A percentile compares a stretch with the other conserved stretches of the same genome.
These are phyloP conservation scores for Falco novaeseelandiae DNA, from an alignment of 2,797 vertebrate genomes.

Conservation along the genomic window DNA sequence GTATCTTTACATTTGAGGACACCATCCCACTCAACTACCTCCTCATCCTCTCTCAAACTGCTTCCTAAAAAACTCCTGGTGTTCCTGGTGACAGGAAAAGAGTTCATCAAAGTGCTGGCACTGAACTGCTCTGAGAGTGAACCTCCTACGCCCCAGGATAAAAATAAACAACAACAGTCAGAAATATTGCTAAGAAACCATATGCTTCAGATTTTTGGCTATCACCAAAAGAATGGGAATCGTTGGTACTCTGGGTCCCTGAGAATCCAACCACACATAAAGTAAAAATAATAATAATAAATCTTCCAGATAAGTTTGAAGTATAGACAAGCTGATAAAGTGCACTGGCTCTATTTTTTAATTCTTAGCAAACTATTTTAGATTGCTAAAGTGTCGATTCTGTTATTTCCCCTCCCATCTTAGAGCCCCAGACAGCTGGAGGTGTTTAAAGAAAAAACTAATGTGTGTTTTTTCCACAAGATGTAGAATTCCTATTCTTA, in stretches of 20 bases:
- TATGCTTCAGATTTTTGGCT: slow-evolving; percentile 36
- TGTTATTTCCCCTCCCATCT: slow-evolving; percentile 37
- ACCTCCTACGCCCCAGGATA: slow-evolving; percentile 26
- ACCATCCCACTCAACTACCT: slow-evolving; percentile 52
- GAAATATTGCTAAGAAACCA: neutral
- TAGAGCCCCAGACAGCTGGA: slow-evolving; percentile 53
- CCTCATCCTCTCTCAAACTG: slow-evolving; percentile 14
- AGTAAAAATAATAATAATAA: neutral
- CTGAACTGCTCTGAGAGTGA: neutral
- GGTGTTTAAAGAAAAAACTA: slow-evolving; percentile 54
- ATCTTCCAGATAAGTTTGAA: neutral
- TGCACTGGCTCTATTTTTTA: neutral
- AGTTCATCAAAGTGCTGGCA: slow-evolving; percentile 53
- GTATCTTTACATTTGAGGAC: neutral
- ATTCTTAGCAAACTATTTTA: neutral
- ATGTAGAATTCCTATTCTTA: slow-evolving; percentile 56
- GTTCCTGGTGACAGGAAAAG: slow-evolving; percentile 45
- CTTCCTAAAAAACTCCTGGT: slow-evolving; percentile 23
- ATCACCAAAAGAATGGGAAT: neutral
- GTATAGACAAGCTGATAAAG: neutral
- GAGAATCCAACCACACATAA: neutral
- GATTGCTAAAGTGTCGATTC: slow-evolving; percentile 14
- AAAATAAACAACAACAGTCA: slow-evolving; percentile 64
- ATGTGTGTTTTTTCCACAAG: slow-evolving; percentile 44
- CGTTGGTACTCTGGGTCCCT: neutral